Conservation (phyloP, 2,888 invertebrate genomes). For the Hoplodrina ambigua region DNA sequence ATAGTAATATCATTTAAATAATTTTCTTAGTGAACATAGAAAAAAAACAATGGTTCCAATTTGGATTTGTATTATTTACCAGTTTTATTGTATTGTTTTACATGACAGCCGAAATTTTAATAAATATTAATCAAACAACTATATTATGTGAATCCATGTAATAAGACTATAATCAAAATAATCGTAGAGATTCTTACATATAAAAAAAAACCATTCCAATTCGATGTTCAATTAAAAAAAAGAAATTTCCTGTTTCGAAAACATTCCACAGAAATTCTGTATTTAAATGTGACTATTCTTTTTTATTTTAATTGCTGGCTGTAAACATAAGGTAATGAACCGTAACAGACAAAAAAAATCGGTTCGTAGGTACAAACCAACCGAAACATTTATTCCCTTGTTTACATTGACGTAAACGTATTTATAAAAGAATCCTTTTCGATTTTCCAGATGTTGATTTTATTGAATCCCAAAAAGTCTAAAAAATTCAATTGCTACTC, state of each 20-base stretch:
- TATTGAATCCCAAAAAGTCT: not conserved
- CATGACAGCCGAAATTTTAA: too few relatives aligned
- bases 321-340: slow-evolving; percentile 56
- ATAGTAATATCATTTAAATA: not conserved
- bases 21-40: too few relatives aligned
- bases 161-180: not conserved
- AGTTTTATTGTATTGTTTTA: not conserved
- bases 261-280: slow-evolving; percentile 31
- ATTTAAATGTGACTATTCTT: slow-evolving; percentile 51
- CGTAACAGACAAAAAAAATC: slow-evolving; percentile 48
- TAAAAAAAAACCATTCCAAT: slow-evolving; percentile 26
- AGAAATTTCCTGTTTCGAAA: slow-evolving; percentile 15
- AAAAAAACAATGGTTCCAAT: not conserved
- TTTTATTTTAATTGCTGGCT: slow-evolving; percentile 52
- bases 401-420: slow-evolving; percentile 23
- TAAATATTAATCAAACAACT: too few relatives aligned
- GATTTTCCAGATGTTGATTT: slow-evolving; percentile 9
- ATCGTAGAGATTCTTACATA: slow-evolving; percentile 2
- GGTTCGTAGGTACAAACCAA: slow-evolving; percentile 22
- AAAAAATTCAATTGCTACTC: not conserved
- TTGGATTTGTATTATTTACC: not conserved
- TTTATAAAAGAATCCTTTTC: slow-evolving; percentile 22
- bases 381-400: slow-evolving; percentile 34
- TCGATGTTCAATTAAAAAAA: slow-evolving; percentile 39
- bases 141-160: too few relatives aligned